Conservation (phyloP, 2,797 vertebrate species). For the Siniperca obscura region DNA sequence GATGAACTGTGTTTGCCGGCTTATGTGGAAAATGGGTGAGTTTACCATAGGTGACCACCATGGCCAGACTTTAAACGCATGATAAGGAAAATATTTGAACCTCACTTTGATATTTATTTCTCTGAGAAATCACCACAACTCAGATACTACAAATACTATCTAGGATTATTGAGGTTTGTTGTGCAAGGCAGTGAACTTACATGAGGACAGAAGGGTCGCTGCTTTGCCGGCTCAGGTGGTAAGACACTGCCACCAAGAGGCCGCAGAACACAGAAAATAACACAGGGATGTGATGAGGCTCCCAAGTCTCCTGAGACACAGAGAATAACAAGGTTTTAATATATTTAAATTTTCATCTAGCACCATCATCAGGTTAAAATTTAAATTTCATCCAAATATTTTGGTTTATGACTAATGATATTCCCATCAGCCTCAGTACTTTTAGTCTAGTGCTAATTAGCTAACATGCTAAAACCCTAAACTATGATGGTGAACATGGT, state of each 20-base stretch:
- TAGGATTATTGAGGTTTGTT: not conserved
- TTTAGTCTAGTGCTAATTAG: not conserved
- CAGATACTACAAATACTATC: not conserved
- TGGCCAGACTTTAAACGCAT: not conserved
- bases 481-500: not conserved
- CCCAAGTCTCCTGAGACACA: constrained; percentile 92
- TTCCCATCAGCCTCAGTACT: not conserved
- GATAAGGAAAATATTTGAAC: constrained; percentile 7
- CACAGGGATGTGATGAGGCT: constrained; percentile 98
- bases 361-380: not conserved
- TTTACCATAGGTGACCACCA: not conserved
- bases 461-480: not conserved
- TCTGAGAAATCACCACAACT: not conserved
- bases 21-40: constrained; percentile 16
- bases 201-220: constrained; percentile 96
- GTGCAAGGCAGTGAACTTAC: constrained; percentile 83
- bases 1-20: constrained; percentile 10
- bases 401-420: not conserved
- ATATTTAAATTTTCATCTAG: not conserved
- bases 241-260: constrained; percentile 95
- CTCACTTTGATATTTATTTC: constrained; percentile 3
- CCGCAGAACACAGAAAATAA: constrained; percentile 98
- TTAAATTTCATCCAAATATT: not conserved
- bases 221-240: constrained; percentile 98
- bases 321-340: not conserved